Evolutionary conservation across 2,113 vertebrate genomes (phyloP).

Genomic region (Piprites chloris): DNA sequence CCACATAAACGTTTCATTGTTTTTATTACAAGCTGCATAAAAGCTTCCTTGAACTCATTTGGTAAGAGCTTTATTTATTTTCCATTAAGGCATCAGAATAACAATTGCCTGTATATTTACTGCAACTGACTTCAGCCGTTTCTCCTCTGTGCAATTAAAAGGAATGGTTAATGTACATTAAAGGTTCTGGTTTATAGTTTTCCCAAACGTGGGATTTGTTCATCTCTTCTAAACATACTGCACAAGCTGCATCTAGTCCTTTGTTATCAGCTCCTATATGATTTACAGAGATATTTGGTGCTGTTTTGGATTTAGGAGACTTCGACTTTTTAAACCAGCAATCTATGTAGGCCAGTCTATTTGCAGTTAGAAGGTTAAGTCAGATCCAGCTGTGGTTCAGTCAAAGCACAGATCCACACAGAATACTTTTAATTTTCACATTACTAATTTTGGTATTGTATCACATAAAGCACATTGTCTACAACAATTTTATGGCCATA

Average conservation of each 20-base stretch:
- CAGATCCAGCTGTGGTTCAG: constrained; percentile 71
- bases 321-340: constrained; percentile 68
- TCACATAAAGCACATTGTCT: background rate
- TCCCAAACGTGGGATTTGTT: background rate
- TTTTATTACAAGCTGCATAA: constrained; percentile 53
- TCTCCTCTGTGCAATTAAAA: constrained; percentile 64
- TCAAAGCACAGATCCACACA: background rate
- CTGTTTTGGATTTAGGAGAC: constrained; percentile 62
- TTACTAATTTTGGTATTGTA: constrained; percentile 4
- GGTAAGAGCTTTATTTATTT: constrained; percentile 70
- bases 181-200: constrained; percentile 5
- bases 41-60: constrained; percentile 62
- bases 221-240: background rate
- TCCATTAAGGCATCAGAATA: constrained; percentile 66
- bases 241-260: constrained; percentile 45
- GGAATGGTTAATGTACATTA: constrained; percentile 46
- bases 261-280: constrained; percentile 65
- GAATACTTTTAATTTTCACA: background rate
- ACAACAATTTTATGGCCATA: background rate
- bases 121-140: constrained; percentile 40
- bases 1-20: constrained; percentile 59
- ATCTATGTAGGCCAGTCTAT: constrained; percentile 44
- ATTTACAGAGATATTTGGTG: constrained; percentile 69
- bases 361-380: constrained; percentile 75
- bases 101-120: constrained; percentile 62